These are phyloP conservation scores for Pleuronectes platessa DNA, from an alignment of 2,113 vertebrate genomes.

Conservation along the genomic window DNA sequence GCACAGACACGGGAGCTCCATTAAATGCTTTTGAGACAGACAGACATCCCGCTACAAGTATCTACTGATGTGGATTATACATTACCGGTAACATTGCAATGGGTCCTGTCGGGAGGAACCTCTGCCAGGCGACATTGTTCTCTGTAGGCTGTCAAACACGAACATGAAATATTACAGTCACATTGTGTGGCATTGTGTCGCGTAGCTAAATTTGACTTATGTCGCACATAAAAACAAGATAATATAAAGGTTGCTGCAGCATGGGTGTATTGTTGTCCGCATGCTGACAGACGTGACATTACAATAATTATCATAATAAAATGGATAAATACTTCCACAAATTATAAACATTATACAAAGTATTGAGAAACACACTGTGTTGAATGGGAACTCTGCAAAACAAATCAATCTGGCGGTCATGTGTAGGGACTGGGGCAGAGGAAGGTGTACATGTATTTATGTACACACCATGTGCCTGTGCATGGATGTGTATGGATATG, in stretches of 20 bases:
- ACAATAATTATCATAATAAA: constrained; percentile 19
- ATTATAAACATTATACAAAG: constrained; percentile 3
- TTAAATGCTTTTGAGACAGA: background rate
- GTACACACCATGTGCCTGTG: no score
- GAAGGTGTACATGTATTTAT: background rate
- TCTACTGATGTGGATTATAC: constrained; percentile 3
- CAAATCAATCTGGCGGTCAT: background rate
- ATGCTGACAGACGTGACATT: constrained; percentile 20
- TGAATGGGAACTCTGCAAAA: background rate
- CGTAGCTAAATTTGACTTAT: constrained; percentile 27
- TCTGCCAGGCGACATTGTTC: constrained; percentile 98
- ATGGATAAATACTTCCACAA: background rate
- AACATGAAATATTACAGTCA: constrained; percentile 33
- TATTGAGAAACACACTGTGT: background rate
- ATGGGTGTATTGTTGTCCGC: constrained; percentile 35
- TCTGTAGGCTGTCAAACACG: constrained; percentile 88
- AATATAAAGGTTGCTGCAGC: constrained; percentile 6
- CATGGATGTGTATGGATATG: background rate
- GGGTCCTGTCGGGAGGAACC: constrained; percentile 95
- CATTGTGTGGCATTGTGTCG: constrained; percentile 9
- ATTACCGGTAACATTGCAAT: constrained; percentile 96
- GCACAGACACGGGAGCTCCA: background rate
- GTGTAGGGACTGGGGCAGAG: background rate
- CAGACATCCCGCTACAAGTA: background rate
- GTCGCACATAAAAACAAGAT: constrained; percentile 27